Conservation (phyloP, 2,113 vertebrate species). For the Ophthalmolycus amberensis region DNA sequence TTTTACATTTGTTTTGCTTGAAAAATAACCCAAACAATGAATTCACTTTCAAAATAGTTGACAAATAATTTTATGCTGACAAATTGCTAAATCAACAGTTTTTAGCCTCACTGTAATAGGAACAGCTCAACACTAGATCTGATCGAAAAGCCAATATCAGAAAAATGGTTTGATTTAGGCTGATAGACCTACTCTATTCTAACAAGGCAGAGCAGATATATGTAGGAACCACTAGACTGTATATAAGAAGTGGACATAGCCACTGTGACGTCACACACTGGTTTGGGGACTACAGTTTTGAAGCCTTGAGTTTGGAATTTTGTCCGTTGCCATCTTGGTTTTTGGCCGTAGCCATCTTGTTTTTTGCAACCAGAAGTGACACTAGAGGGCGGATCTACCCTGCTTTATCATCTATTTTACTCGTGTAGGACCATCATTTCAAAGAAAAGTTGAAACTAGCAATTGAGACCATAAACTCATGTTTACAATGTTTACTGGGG, state of each 20-base stretch:
- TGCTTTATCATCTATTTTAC: too few relatives aligned
- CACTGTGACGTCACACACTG: neutral
- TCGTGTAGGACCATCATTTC: too few relatives aligned
- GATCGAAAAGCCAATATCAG: neutral
- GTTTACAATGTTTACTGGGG: too few relatives aligned
- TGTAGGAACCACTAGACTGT: constrained; percentile 13
- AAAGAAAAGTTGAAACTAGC: too few relatives aligned
- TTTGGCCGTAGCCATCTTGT: neutral
- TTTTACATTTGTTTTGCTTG: neutral
- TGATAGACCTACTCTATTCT: neutral
- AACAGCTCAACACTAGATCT: neutral
- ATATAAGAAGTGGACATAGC: too few relatives aligned
- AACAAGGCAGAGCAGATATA: constrained; percentile 24
- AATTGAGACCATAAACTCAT: too few relatives aligned
- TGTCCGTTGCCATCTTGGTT: too few relatives aligned
- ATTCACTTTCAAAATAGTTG: neutral
- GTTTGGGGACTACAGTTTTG: neutral
- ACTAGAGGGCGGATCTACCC: too few relatives aligned
- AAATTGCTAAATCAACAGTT: neutral
- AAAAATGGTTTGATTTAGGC: neutral
- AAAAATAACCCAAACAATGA: neutral
- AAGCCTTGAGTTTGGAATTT: too few relatives aligned
- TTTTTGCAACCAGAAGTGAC: neutral
- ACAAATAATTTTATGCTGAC: neutral
- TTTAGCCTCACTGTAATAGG: neutral